phyloP scores from a whole-genome alignment of 2,113 vertebrate genomes.

The Circaetus cinerascens region DNA sequence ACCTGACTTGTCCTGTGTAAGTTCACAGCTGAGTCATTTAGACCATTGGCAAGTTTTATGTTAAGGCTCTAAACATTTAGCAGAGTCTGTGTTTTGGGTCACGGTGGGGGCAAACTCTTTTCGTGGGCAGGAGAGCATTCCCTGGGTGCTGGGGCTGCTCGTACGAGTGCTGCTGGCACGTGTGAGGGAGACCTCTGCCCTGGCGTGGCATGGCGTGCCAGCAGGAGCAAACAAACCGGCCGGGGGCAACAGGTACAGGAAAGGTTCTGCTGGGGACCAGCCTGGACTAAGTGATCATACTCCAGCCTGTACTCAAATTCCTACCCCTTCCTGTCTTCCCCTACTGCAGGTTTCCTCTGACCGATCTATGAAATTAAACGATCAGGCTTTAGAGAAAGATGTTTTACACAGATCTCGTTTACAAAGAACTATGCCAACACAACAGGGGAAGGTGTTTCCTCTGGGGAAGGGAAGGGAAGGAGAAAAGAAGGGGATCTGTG shows the following conservation, averaged over 20 bases:
- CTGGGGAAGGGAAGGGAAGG: neutral
- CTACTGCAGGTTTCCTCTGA: neutral
- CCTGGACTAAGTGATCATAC: neutral
- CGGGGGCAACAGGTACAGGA: too few species aligned
- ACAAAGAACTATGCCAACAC: neutral
- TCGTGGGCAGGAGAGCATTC: neutral
- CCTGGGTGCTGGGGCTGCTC: neutral
- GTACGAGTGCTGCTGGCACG: accelerated
- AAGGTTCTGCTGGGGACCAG: neutral
- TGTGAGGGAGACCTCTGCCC: neutral
- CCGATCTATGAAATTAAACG: neutral
- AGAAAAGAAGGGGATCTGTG: neutral
- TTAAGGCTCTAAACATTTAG: neutral
- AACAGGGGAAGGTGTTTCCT: neutral
- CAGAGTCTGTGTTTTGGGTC: neutral
- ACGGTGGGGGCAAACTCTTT: neutral
- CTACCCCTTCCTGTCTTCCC: neutral
- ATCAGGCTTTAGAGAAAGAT: neutral
- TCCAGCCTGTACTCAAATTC: neutral
- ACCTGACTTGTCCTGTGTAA: neutral
- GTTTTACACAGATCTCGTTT: neutral
- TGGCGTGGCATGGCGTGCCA: accelerated
- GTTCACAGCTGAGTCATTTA: neutral
- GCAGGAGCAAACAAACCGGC: neutral
- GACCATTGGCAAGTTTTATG: neutral